Conservation (phyloP, 2,888 invertebrate genomes). For the Desoria tigrina region DNA sequence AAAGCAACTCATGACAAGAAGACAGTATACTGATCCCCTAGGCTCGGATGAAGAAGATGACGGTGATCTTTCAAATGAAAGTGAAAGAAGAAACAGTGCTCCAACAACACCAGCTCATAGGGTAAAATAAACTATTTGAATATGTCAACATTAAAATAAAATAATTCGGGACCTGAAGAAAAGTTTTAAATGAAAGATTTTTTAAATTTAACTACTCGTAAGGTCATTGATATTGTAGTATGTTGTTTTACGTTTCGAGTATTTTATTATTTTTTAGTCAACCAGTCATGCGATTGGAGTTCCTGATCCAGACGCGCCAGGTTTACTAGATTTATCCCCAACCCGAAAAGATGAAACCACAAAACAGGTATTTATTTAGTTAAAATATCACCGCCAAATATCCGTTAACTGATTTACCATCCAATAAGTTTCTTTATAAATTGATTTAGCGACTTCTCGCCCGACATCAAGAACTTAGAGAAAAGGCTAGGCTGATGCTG, state of each 20-base stretch:
- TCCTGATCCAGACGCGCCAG: constrained; percentile 53
- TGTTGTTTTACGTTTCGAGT: neutral
- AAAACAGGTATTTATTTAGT: constrained; percentile 46
- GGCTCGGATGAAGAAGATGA: constrained; percentile 83
- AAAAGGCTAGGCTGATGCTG: constrained; percentile 77
- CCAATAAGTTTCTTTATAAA: constrained; percentile 50
- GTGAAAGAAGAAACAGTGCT: constrained; percentile 44
- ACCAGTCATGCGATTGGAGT: constrained; percentile 34
- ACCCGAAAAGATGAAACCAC: constrained; percentile 52
- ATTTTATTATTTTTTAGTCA: neutral
- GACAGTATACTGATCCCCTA: constrained; percentile 84
- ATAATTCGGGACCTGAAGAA: too few species aligned
- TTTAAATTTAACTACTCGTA: too few species aligned
- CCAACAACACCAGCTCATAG: constrained; percentile 48
- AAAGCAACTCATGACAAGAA: constrained; percentile 72
- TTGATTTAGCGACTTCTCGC: constrained; percentile 69
- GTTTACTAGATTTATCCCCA: constrained; percentile 56
- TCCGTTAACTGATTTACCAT: neutral
- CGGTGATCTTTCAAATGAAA: constrained; percentile 35
- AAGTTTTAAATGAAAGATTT: too few species aligned
- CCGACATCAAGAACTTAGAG: constrained; percentile 80
- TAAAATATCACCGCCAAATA: neutral
- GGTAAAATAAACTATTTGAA: constrained; percentile 27
- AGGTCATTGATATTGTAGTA: too few species aligned
- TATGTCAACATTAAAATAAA: neutral